Evolutionary conservation across 1,140 invertebrate species (phyloP), one percentile per base, ranked within the genome.

Genomic region (Neodiprion virginianus): DNA sequence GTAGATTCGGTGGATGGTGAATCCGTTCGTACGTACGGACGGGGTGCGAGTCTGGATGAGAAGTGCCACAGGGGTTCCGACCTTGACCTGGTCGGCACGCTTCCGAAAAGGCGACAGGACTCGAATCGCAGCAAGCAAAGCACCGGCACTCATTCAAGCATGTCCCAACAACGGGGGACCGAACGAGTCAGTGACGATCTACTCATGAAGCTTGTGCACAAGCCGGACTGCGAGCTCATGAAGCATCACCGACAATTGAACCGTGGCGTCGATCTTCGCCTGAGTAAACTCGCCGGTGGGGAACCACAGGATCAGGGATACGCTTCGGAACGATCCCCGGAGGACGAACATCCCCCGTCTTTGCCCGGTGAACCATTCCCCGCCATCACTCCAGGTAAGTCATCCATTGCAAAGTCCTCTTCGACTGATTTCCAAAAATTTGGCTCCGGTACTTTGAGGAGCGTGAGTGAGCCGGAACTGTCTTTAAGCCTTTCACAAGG

Each of bases 251-350:
- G 80, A 23, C 72, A 84, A 84, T 69, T 67, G 87, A 48, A 75
- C 77, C 10, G 77, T 74, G 74, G 73, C 72, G 78, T 77, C 70
- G 73, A 76, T 70, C 87, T 89, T 69, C 87, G 87, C 7, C 88
- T 89, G 66, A 88, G 88, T 88, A 89, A 89, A 75, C 85, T 89
- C 2, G 87, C 89, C 77, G 91, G 92, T 71, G 90, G 84, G 14
- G 86, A 91, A 48, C 91, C 92, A 40, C 93, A 93, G 83, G 93
- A 95, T 86, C 93, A 94, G 81, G 94, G 94, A 53, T 94, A 95
- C 83, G 93, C 92, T 3, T 94, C 93, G 0, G 93, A 94, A 81
- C 88, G 93, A n/a, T 94, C 93, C 0, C 93, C 93, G 1, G 93
- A 94, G 84, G 93, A 94, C 69, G 93, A 94, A 81, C 92, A 92